Conservation (phyloP, 2,113 vertebrate species). For the Pristiophorus japonicus region DNA sequence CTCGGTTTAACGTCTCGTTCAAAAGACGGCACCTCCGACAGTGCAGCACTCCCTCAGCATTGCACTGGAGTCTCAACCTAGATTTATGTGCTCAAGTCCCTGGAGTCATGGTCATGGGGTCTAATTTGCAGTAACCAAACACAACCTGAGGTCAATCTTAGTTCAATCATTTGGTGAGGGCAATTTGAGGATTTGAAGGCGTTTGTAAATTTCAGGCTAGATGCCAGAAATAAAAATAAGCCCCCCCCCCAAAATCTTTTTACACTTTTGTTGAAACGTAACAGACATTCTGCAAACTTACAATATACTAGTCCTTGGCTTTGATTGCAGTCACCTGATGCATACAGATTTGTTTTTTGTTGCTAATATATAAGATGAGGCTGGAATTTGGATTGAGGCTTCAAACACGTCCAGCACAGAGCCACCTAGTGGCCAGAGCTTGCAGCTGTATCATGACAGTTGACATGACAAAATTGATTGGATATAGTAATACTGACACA, state of each 20-base stretch:
- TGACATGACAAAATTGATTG: not conserved
- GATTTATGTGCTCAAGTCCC: no score
- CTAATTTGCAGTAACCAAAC: not conserved
- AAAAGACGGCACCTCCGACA: no score
- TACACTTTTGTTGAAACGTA: no score
- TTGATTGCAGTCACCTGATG: not conserved
- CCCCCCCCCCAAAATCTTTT: no score
- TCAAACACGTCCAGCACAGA: not conserved
- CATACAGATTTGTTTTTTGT: no score
- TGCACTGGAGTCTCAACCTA: no score
- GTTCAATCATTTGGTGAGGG: not conserved
- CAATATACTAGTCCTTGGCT: not conserved
- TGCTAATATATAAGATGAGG: not conserved
- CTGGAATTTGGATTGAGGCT: not conserved
- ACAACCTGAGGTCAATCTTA: not conserved
- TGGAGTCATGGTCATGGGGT: no score
- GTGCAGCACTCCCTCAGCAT: no score
- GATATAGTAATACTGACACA: not conserved
- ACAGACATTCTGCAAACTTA: not conserved
- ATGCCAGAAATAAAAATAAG: not conserved
- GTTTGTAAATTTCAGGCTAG: not conserved
- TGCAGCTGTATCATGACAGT: not conserved
- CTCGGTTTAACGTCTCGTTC: no score
- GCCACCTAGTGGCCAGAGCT: not conserved
- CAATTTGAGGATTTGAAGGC: not conserved